Evolutionary conservation across 1,140 invertebrate species (phyloP).

Genomic region (Aphidius gifuensis): DNA sequence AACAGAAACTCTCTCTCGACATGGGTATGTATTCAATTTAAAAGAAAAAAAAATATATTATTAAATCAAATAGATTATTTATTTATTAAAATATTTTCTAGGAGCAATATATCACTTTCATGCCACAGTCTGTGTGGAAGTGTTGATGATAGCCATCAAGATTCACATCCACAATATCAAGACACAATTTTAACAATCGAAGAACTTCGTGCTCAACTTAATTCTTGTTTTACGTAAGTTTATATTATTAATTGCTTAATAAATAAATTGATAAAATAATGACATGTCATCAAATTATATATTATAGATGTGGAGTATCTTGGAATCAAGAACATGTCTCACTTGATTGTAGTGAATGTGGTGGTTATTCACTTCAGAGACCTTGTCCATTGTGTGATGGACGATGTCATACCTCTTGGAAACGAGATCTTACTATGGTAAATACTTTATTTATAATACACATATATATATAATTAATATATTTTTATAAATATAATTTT

Average conservation of each 20-base stretch:
- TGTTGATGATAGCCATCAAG: constrained; percentile 39
- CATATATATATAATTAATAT: background rate
- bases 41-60: constrained; percentile 2
- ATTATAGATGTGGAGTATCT: constrained; percentile 71
- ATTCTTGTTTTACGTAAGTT: constrained; percentile 72
- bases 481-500: background rate
- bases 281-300: background rate
- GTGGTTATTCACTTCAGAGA: constrained; percentile 73
- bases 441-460: constrained; percentile 30
- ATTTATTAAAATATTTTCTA: constrained; percentile 29
- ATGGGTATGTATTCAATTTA: constrained; percentile 37
- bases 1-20: constrained; percentile 44
- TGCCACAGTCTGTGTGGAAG: constrained; percentile 43
- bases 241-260: background rate
- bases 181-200: constrained; percentile 66
- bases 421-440: constrained; percentile 74
- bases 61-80: constrained; percentile 3
- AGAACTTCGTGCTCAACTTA: constrained; percentile 67
- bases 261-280: background rate
- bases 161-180: constrained; percentile 51
- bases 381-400: constrained; percentile 78
- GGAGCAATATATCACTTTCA: constrained; percentile 48
- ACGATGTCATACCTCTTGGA: constrained; percentile 71
- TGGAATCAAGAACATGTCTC: constrained; percentile 80
- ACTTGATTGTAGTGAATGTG: constrained; percentile 77